A percentile compares a stretch with the other conserved stretches of the same genome.
phyloP scores from a whole-genome alignment of 2,113 vertebrate genomes.

The Petrocephalus zakoni region DNA sequence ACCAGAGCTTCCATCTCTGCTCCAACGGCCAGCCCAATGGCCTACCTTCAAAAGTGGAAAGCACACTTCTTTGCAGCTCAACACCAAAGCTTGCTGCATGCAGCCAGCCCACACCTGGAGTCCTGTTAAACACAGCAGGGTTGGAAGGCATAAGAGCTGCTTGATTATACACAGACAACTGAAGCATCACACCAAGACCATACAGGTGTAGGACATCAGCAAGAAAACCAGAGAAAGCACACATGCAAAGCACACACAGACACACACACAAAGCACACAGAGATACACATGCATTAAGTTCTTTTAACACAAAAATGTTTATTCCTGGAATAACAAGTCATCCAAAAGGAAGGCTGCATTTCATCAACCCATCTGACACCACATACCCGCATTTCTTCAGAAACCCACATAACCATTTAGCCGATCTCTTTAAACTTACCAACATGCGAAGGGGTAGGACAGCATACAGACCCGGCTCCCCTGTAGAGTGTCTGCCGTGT shows the following conservation, averaged over 20 bases:
- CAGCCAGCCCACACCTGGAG: not conserved
- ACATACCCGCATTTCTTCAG: not conserved
- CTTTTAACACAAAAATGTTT: not conserved
- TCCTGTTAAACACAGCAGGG: not conserved
- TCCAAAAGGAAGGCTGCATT: not conserved
- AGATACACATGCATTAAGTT: not conserved
- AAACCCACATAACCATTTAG: not conserved
- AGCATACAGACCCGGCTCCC: not conserved
- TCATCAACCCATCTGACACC: not conserved
- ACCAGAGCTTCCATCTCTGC: not conserved
- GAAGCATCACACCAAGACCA: not conserved
- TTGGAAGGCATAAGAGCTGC: not conserved
- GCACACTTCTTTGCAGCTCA: not conserved
- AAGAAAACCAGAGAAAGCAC: not conserved
- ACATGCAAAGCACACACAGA: not conserved
- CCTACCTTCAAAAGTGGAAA: not conserved
- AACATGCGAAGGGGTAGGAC: not conserved
- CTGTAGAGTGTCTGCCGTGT: not conserved
- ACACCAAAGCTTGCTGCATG: not conserved
- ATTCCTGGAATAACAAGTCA: not conserved
- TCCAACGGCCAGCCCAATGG: not conserved
- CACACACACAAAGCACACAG: not conserved
- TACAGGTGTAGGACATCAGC: not conserved
- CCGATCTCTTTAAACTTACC: slow-evolving; percentile 5
- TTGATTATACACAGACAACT: not conserved